These are phyloP conservation scores for Ferdinandea cuprea DNA, from an alignment of 2,888 invertebrate species.

Conservation along the genomic window DNA sequence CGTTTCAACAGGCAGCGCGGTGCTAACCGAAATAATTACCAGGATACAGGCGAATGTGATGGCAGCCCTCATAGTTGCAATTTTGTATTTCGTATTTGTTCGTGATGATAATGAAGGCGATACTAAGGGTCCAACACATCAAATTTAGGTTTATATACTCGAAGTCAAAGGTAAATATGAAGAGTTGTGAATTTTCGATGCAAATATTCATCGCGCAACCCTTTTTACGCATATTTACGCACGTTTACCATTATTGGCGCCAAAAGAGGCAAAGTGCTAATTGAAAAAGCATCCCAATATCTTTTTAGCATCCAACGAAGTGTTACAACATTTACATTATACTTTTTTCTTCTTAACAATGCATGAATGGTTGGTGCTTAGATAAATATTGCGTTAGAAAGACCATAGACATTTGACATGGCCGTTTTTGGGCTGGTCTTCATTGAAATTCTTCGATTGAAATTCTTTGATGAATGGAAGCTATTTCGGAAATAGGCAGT, in stretches of 20 bases:
- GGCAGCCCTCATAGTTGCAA: slow-evolving; percentile 11
- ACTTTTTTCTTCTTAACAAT: slow-evolving; percentile 1
- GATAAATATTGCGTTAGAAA: slow-evolving; percentile 1
- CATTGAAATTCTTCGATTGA: too few species aligned
- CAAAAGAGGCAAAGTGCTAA: slow-evolving; percentile 10
- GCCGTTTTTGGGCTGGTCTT: too few species aligned
- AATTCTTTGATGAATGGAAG: too few species aligned
- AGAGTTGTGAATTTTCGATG: slow-evolving; percentile 18
- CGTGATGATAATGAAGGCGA: not conserved
- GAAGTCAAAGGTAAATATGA: not conserved
- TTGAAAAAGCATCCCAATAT: not conserved
- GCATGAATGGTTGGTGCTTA: not conserved
- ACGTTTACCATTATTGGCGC: slow-evolving; percentile 9
- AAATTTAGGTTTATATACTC: slow-evolving; percentile 22
- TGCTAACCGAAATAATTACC: slow-evolving; percentile 31
- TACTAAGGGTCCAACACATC: slow-evolving; percentile 22
- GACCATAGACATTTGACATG: too few species aligned
- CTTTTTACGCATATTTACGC: slow-evolving; percentile 8
- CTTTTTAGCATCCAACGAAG: not conserved
- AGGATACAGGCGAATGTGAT: slow-evolving; percentile 74
- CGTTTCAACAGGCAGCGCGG: slow-evolving; percentile 10
- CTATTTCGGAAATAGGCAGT: too few species aligned
- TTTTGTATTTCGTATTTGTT: not conserved
- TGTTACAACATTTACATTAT: slow-evolving; percentile 31
- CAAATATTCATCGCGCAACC: slow-evolving; percentile 14